These are phyloP conservation scores for Microcebus murinus DNA, from an alignment of 2,113 vertebrate species.

Conservation along the genomic window DNA sequence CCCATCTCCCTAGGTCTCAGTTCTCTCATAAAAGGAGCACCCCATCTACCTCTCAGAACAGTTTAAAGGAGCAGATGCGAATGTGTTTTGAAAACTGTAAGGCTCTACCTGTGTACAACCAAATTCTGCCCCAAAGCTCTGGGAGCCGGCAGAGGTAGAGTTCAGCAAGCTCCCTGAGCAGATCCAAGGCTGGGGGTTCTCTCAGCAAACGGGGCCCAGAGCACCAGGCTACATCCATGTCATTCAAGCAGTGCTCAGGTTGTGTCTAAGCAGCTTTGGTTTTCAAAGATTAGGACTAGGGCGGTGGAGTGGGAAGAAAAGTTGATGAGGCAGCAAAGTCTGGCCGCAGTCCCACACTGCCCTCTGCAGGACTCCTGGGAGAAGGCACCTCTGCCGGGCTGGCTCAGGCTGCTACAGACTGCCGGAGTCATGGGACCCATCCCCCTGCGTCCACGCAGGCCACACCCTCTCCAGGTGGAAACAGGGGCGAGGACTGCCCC, in stretches of 20 bases:
- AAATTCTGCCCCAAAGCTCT: background rate
- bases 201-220: background rate
- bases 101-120: background rate
- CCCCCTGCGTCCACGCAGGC: background rate
- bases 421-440: background rate
- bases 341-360: constrained; percentile 81
- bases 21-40: background rate
- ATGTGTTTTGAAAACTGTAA: background rate
- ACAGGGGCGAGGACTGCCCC: background rate
- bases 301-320: background rate
- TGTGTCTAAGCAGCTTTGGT: constrained; percentile 46
- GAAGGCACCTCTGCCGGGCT: background rate
- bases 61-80: background rate
- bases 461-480: background rate
- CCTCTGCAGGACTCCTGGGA: constrained; percentile 78
- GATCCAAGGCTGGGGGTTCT: background rate
- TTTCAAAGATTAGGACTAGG: constrained; percentile 56
- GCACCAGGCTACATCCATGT: constrained; percentile 47
- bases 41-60: background rate
- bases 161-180: background rate
- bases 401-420: background rate
- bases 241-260: constrained; percentile 19
- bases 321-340: background rate
- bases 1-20: background rate
- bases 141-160: background rate